Percentiles rank a stretch among this genome's conserved stretches.
These are phyloP conservation scores for Calycopis cecrops DNA, from an alignment of 1,140 invertebrate species.

Conservation along the genomic window DNA sequence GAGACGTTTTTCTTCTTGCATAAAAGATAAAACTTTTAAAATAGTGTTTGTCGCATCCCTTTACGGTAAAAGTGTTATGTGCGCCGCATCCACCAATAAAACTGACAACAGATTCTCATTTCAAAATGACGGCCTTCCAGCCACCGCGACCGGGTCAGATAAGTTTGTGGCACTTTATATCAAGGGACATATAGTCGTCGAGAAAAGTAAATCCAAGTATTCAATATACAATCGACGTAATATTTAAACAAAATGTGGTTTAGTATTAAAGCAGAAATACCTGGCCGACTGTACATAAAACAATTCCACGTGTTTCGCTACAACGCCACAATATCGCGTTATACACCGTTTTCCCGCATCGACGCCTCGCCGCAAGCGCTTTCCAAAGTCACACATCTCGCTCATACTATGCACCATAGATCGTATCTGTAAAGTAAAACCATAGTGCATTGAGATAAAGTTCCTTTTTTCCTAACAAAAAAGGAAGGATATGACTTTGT, in stretches of 20 bases:
- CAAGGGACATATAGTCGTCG: no score
- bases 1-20: no score
- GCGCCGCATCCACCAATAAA: no score
- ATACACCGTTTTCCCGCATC: slow-evolving; percentile 55
- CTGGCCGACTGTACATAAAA: slow-evolving; percentile 37
- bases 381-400: slow-evolving; percentile 10
- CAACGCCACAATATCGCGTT: slow-evolving; percentile 56
- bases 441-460: not conserved
- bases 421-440: slow-evolving; percentile 9
- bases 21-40: no score
- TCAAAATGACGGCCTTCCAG: no score
- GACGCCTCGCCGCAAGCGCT: slow-evolving; percentile 39
- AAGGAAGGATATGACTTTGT: slow-evolving; percentile 2
- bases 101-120: no score
- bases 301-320: slow-evolving; percentile 38
- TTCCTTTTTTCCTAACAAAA: slow-evolving; percentile 14
- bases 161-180: no score
- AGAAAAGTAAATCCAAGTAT: no score
- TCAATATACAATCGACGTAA: not conserved
- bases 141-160: no score
- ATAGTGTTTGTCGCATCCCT: no score
- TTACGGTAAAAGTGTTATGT: no score
- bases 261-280: not conserved
- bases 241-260: not conserved
- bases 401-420: not conserved